phyloP scores from a whole-genome alignment of 2,888 invertebrate genomes.

The Omphaloscelis lunosa region DNA sequence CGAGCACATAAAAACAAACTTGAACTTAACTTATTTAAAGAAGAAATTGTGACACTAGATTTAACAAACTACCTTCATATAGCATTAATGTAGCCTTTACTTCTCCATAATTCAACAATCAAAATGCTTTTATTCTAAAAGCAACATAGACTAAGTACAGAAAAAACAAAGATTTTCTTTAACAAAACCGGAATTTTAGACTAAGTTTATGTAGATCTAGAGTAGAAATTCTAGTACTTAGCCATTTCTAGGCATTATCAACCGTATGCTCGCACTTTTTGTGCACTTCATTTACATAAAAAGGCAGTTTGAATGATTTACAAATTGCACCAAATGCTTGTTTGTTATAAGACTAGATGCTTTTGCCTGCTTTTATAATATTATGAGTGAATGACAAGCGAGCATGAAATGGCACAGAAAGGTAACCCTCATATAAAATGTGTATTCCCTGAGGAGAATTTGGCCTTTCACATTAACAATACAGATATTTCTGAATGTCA shows the following conservation, averaged over 20 bases:
- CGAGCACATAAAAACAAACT: not conserved
- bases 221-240: slow-evolving; percentile 38
- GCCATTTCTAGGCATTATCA: slow-evolving; percentile 34
- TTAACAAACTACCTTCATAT: not conserved
- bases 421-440: not conserved
- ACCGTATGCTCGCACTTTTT: slow-evolving; percentile 35
- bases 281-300: slow-evolving; percentile 39
- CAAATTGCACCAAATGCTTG: slow-evolving; percentile 38
- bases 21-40: not conserved
- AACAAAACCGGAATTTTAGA: not conserved
- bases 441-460: not conserved
- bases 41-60: slow-evolving; percentile 1
- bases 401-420: slow-evolving; percentile 27
- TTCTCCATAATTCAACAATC: slow-evolving; percentile 13
- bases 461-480: not conserved
- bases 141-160: not conserved
- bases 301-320: slow-evolving; percentile 41
- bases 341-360: slow-evolving; percentile 17
- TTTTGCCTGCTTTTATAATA: slow-evolving; percentile 8
- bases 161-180: slow-evolving; percentile 3
- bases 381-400: not conserved
- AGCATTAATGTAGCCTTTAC: not conserved
- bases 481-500: not conserved
- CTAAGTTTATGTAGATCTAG: slow-evolving; percentile 16
- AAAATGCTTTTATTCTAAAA: not conserved